phyloP scores from a whole-genome alignment of 2,113 vertebrate genomes.

The Platysteira castanea region DNA sequence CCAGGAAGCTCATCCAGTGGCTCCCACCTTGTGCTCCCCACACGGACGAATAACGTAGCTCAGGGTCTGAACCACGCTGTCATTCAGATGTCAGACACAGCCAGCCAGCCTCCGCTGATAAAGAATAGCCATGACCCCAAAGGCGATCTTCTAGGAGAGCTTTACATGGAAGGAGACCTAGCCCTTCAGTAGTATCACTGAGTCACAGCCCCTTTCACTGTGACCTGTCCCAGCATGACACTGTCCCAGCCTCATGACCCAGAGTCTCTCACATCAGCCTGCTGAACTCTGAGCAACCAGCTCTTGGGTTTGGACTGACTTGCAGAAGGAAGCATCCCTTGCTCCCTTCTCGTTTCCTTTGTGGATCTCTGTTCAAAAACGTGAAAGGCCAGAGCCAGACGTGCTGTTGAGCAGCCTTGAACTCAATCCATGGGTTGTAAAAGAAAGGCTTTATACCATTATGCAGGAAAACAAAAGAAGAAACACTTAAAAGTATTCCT shows the following conservation, averaged over 20 bases:
- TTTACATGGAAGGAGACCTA: background rate
- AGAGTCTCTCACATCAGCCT: background rate
- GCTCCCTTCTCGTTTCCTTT: background rate
- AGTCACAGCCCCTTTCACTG: background rate
- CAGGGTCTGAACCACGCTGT: background rate
- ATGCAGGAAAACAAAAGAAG: slow-evolving; percentile 20
- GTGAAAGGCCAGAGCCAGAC: background rate
- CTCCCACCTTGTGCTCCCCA: background rate
- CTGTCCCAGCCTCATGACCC: rapidly evolving
- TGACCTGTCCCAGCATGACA: background rate
- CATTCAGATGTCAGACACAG: background rate
- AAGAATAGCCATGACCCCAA: background rate
- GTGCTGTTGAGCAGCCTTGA: background rate
- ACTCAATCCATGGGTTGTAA: background rate
- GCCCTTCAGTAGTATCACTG: background rate
- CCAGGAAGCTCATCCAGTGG: background rate
- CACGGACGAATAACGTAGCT: rapidly evolving
- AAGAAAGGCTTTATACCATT: slow-evolving; percentile 1
- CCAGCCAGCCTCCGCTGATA: background rate
- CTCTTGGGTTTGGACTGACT: background rate
- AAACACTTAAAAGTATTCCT: background rate
- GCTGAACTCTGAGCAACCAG: background rate
- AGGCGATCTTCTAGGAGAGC: background rate
- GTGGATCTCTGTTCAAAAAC: background rate
- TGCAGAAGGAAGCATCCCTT: background rate